Percentiles rank a stretch among this genome's conserved stretches.
Evolutionary conservation across 2,113 vertebrate species (phyloP).

Genomic region (Proteles cristata): DNA sequence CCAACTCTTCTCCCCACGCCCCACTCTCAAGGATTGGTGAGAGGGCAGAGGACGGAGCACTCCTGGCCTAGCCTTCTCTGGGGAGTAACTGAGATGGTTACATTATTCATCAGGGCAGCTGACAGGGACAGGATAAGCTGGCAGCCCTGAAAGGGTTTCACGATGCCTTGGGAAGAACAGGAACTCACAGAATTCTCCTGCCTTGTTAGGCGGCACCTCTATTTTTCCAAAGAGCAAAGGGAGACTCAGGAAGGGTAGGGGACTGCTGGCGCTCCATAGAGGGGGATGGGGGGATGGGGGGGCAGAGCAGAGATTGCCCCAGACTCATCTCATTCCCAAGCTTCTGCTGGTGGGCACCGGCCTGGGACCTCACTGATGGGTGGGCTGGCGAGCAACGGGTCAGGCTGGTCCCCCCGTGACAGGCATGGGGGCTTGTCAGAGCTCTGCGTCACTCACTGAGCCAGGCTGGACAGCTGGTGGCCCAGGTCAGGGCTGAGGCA

Average conservation of each 20-base stretch:
- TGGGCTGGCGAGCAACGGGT: not conserved
- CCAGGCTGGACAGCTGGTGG: not conserved
- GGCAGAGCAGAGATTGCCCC: not conserved
- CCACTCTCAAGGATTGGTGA: not conserved
- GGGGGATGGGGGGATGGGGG: not conserved
- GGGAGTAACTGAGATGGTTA: rapidly evolving
- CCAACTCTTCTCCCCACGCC: not conserved
- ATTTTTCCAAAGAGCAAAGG: not conserved
- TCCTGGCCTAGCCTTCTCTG: not conserved
- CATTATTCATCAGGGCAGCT: not conserved
- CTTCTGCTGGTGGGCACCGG: not conserved
- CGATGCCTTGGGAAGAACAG: not conserved
- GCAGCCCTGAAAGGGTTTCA: not conserved
- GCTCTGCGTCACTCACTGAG: not conserved
- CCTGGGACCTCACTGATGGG: not conserved
- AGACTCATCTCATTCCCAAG: not conserved
- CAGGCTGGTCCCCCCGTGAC: not conserved
- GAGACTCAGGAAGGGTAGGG: not conserved
- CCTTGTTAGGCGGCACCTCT: not conserved
- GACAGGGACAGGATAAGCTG: not conserved
- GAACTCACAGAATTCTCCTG: not conserved
- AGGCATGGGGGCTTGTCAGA: not conserved
- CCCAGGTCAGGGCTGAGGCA: not conserved
- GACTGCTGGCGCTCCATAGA: not conserved
- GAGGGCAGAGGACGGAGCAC: not conserved